Evolutionary conservation across 1,140 invertebrate genomes (phyloP).

Genomic region (Heliothis virescens): DNA sequence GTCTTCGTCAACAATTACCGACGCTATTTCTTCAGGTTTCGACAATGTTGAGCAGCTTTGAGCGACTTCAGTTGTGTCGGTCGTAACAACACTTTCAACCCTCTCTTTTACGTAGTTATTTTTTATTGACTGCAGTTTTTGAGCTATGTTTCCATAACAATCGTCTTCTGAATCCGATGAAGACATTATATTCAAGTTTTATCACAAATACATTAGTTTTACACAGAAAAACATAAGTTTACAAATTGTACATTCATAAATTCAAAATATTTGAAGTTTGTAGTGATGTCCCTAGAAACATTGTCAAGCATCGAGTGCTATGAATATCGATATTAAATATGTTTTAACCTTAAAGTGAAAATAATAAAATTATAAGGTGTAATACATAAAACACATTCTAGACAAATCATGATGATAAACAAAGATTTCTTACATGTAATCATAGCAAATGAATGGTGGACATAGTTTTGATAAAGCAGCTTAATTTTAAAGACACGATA

Average conservation of each 20-base stretch:
- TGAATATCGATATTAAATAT: background rate
- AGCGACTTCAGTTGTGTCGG: slow-evolving; percentile 12
- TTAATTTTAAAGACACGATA: no score
- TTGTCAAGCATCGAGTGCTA: no score
- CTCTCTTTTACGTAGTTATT: slow-evolving; percentile 61
- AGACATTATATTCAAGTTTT: slow-evolving; percentile 46
- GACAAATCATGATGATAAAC: no score
- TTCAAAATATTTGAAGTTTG: slow-evolving; percentile 23
- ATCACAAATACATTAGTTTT: slow-evolving; percentile 13
- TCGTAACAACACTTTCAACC: slow-evolving; percentile 32
- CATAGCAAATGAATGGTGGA: no score
- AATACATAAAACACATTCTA: no score
- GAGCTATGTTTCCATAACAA: slow-evolving; percentile 66
- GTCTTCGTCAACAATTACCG: background rate
- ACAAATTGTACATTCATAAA: background rate
- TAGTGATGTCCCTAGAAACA: background rate
- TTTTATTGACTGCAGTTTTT: slow-evolving; percentile 64
- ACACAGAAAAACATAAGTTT: background rate
- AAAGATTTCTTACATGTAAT: no score
- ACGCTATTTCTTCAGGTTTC: background rate
- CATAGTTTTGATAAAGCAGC: no score
- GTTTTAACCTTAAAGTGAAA: no score
- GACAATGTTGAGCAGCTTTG: background rate
- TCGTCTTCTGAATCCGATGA: slow-evolving; percentile 77
- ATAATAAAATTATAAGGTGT: no score